phyloP scores from a whole-genome alignment of 1,140 invertebrate species.

The Eurosta solidaginis region DNA sequence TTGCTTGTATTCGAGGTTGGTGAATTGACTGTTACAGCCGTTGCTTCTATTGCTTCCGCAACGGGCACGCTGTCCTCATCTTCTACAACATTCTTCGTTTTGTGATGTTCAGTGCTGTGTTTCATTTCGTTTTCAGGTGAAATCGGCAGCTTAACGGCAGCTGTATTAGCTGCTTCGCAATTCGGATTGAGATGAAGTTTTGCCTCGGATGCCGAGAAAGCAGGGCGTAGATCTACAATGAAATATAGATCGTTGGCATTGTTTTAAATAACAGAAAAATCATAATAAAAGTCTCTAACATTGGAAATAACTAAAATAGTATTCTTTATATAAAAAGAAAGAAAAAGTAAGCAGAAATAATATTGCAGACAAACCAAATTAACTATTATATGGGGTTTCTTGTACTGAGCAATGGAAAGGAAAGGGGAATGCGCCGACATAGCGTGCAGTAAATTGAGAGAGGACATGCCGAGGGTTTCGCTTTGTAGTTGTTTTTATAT shows the following conservation, averaged over 20 bases:
- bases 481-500: no score
- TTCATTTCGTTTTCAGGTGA: constrained; percentile 1
- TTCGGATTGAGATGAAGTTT: constrained; percentile 56
- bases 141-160: background rate
- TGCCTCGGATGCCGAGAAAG: constrained; percentile 59
- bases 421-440: no score
- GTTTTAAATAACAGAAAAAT: background rate
- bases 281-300: background rate
- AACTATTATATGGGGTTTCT: no score
- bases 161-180: constrained; percentile 46
- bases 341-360: constrained; percentile 4
- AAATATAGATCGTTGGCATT: constrained; percentile 54
- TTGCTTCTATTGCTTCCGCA: constrained; percentile 33
- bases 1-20: constrained; percentile 44
- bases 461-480: no score
- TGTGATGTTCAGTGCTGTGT: background rate
- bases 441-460: no score
- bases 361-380: background rate
- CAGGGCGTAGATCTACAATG: constrained; percentile 61
- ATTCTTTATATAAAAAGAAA: background rate
- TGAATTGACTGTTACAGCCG: constrained; percentile 43
- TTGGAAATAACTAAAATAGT: constrained; percentile 10
- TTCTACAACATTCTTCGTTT: background rate
- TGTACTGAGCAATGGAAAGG: constrained; percentile 33
- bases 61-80: background rate